phyloP scores from a whole-genome alignment of 2,113 vertebrate species.

The Percopsis transmontana region DNA sequence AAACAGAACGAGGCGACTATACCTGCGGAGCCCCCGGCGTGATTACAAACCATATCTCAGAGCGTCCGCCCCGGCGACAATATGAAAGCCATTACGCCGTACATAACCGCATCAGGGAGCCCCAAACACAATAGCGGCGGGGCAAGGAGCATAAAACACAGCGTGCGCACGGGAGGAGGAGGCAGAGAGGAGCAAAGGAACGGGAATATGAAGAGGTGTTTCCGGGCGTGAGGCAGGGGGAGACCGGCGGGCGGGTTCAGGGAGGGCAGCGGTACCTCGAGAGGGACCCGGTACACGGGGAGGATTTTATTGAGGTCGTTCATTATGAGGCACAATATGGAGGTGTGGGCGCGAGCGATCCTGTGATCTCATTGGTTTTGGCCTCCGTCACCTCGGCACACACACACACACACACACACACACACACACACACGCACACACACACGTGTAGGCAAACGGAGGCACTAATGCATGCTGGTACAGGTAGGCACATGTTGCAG shows the following conservation, averaged over 20 bases:
- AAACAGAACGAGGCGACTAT: slow-evolving; percentile 46
- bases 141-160: slow-evolving; percentile 66
- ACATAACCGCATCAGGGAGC: slow-evolving; percentile 73
- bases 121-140: slow-evolving; percentile 68
- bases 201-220: slow-evolving; percentile 24
- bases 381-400: slow-evolving; percentile 85
- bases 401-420: slow-evolving; percentile 3
- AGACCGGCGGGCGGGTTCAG: slow-evolving; percentile 38
- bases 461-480: no score
- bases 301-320: slow-evolving; percentile 90
- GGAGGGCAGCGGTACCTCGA: slow-evolving; percentile 56
- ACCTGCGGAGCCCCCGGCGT: slow-evolving; percentile 52
- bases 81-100: slow-evolving; percentile 66
- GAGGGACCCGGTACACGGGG: slow-evolving; percentile 95
- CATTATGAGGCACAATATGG: slow-evolving; percentile 95
- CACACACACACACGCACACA: slow-evolving; percentile 10
- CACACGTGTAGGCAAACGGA: neutral
- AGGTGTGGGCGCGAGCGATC: slow-evolving; percentile 82
- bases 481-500: neutral
- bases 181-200: slow-evolving; percentile 3
- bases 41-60: slow-evolving; percentile 72
- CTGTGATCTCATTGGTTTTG: slow-evolving; percentile 93
- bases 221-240: slow-evolving; percentile 21
- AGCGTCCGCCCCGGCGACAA: slow-evolving; percentile 53
- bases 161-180: slow-evolving; percentile 28